Evolutionary conservation across 2,888 invertebrate species (phyloP).

Genomic region (Elegia similella): DNA sequence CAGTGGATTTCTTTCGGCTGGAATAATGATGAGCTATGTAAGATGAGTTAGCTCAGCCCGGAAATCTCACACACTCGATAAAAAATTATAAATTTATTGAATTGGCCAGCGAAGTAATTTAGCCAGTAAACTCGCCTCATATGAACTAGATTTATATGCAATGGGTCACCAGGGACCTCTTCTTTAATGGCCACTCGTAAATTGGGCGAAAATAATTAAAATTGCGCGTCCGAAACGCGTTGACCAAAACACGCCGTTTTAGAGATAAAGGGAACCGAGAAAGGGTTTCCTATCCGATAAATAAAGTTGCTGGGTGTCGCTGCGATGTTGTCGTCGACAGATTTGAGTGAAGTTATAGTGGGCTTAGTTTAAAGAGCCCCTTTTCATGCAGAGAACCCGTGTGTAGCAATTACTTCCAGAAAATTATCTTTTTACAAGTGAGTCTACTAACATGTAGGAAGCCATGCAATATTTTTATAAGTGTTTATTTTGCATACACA

Average conservation of each 20-base stretch:
- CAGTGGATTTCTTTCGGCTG: too few species aligned
- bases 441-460: too few species aligned
- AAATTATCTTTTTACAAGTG: too few species aligned
- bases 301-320: slow-evolving; percentile 56
- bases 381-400: not conserved
- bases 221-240: slow-evolving; percentile 64
- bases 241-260: slow-evolving; percentile 77
- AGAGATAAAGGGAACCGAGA: slow-evolving; percentile 58
- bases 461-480: too few species aligned
- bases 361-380: not conserved
- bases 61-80: too few species aligned
- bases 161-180: slow-evolving; percentile 71
- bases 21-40: too few species aligned
- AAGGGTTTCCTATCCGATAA: slow-evolving; percentile 73
- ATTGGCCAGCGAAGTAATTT: not conserved
- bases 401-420: not conserved
- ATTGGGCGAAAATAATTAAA: slow-evolving; percentile 82
- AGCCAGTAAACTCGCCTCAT: not conserved
- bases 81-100: too few species aligned
- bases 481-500: too few species aligned
- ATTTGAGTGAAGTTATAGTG: slow-evolving; percentile 16
- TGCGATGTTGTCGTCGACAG: slow-evolving; percentile 31
- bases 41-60: too few species aligned
- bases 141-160: slow-evolving; percentile 40
- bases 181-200: slow-evolving; percentile 80